Percentiles rank a stretch among this genome's conserved stretches.
Conservation (phyloP, 2,113 vertebrate species). For the Seriola aureovittata region DNA sequence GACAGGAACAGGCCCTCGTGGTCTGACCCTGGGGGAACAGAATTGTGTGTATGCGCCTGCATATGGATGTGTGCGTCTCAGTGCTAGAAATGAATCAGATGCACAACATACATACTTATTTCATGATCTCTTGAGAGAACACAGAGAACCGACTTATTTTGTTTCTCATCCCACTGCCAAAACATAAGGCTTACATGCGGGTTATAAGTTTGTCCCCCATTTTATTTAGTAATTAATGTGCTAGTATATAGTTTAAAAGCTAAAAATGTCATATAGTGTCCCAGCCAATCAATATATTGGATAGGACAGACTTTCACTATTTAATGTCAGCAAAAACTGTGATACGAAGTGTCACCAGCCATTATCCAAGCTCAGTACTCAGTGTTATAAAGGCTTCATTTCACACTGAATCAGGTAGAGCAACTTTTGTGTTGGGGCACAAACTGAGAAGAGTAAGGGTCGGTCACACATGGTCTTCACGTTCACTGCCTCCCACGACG, state of each 20-base stretch:
- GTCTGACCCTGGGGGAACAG: conserved; percentile 28
- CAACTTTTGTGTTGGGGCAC: conserved; percentile 82
- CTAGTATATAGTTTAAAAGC: neutral
- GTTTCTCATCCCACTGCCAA: too few relatives aligned
- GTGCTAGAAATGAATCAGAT: conserved; percentile 9
- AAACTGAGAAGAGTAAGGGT: conserved; percentile 68
- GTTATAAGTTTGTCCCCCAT: neutral
- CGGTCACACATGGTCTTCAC: conserved; percentile 81
- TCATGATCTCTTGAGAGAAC: conserved; percentile 9
- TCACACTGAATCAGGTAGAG: conserved; percentile 68
- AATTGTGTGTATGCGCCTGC: neutral
- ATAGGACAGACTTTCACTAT: neutral
- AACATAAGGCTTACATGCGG: neutral
- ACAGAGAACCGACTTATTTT: too few relatives aligned
- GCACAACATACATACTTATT: neutral
- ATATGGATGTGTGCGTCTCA: conserved; percentile 34
- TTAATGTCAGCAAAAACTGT: conserved; percentile 2
- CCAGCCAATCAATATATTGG: neutral
- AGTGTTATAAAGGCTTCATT: conserved; percentile 65
- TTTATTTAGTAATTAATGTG: neutral
- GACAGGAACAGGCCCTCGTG: conserved; percentile 40
- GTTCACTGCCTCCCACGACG: conserved; percentile 61
- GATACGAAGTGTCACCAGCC: neutral
- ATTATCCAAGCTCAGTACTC: conserved; percentile 17
- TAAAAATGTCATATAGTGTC: neutral